Percentiles rank a stretch among this genome's conserved stretches.
phyloP scores from a whole-genome alignment of 2,888 invertebrate genomes.

The Unio delphinus region DNA sequence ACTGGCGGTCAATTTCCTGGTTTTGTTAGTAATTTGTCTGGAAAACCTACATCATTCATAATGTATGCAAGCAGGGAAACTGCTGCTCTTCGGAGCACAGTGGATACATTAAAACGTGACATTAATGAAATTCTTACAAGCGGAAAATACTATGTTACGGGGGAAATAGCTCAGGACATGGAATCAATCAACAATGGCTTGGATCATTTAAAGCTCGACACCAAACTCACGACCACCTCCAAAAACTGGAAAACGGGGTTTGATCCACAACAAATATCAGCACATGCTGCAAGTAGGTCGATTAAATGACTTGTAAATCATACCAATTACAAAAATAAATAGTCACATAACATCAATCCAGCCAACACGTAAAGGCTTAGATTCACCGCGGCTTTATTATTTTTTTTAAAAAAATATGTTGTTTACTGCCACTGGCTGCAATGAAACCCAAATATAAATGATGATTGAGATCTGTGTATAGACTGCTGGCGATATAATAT shows the following conservation, averaged over 20 bases:
- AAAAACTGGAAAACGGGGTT: slow-evolving; percentile 52
- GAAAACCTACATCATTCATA: not conserved
- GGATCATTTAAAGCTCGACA: slow-evolving; percentile 65
- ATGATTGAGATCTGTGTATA: too few relatives aligned
- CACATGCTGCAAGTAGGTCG: slow-evolving; percentile 30
- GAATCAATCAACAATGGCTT: slow-evolving; percentile 60
- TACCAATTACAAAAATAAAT: too few relatives aligned
- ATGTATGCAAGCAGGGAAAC: slow-evolving; percentile 23
- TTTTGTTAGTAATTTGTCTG: not conserved
- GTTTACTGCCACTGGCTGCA: too few relatives aligned
- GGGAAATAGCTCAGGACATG: slow-evolving; percentile 63
- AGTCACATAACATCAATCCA: too few relatives aligned
- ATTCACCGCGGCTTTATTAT: too few relatives aligned
- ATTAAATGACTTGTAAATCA: too few relatives aligned
- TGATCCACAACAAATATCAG: slow-evolving; percentile 27
- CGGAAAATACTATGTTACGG: slow-evolving; percentile 65
- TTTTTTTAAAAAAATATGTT: too few relatives aligned
- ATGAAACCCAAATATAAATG: too few relatives aligned
- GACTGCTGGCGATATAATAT: too few relatives aligned
- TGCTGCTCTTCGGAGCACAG: slow-evolving; percentile 25
- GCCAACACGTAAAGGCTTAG: too few relatives aligned
- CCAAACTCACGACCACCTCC: slow-evolving; percentile 55
- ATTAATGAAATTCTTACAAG: slow-evolving; percentile 52
- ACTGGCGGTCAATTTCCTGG: too few relatives aligned
- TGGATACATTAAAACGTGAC: slow-evolving; percentile 37